A percentile compares a stretch with the other conserved stretches of the same genome.
phyloP scores from a whole-genome alignment of 2,113 vertebrate genomes.

The Cinclus mexicanus region DNA sequence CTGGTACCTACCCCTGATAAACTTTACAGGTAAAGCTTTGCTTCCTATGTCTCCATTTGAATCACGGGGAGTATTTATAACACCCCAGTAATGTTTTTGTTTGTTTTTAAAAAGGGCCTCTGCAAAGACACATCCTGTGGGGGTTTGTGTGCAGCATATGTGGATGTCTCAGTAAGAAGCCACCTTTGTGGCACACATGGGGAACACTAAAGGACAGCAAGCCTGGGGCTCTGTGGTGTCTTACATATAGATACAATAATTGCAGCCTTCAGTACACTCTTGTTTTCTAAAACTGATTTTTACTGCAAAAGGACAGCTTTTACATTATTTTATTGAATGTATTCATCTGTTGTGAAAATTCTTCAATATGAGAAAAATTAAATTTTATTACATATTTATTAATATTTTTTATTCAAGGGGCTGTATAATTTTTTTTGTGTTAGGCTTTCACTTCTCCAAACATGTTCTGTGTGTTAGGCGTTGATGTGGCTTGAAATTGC shows the following conservation, averaged over 20 bases:
- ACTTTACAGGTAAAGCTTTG: not conserved
- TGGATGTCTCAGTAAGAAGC: not conserved
- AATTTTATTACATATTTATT: slow-evolving; percentile 41
- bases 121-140: not conserved
- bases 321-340: slow-evolving; percentile 37
- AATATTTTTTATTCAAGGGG: not conserved
- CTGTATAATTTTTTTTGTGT: not conserved
- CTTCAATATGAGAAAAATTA: not conserved
- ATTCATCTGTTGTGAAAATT: slow-evolving; percentile 24
- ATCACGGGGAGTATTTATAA: not conserved
- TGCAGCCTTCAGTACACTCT: not conserved
- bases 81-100: not conserved
- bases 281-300: slow-evolving; percentile 47
- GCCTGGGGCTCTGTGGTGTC: not conserved
- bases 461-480: slow-evolving; percentile 13
- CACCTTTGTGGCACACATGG: not conserved
- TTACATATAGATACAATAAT: not conserved
- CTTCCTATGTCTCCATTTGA: not conserved
- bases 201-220: not conserved
- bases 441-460: not conserved
- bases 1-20: not conserved
- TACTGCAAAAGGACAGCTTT: slow-evolving; percentile 22
- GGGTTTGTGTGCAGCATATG: not conserved
- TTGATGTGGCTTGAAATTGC: slow-evolving; percentile 26
- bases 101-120: not conserved